Evolutionary conservation across 2,113 vertebrate species (phyloP).

Genomic region (Leuciscus idus): DNA sequence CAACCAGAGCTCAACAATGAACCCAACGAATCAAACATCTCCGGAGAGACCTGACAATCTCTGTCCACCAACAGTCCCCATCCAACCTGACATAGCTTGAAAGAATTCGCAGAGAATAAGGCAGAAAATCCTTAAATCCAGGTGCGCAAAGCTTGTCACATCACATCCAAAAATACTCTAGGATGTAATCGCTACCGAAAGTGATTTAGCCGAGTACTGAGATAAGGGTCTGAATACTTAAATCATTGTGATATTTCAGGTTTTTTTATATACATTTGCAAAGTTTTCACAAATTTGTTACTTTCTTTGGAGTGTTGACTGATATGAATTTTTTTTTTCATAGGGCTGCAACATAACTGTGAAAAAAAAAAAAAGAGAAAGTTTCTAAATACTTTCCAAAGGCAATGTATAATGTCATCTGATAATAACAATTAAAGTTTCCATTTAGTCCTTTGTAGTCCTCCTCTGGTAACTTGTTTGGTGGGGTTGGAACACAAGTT

Average conservation of each 20-base stretch:
- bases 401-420: not conserved
- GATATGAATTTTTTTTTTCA: not conserved
- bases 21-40: not conserved
- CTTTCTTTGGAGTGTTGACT: not conserved
- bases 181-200: not conserved
- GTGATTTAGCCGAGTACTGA: not conserved
- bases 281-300: not conserved
- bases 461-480: conserved; percentile 38
- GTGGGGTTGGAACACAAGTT: conserved; percentile 22
- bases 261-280: not conserved
- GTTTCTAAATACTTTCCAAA: conserved; percentile 2
- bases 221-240: not conserved
- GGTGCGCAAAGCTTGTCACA: not conserved
- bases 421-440: not conserved
- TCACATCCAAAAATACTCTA: not conserved
- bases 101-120: not conserved
- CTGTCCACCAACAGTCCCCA: not conserved
- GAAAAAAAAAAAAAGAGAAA: not conserved
- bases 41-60: not conserved
- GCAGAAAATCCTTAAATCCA: not conserved
- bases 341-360: not conserved
- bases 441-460: not conserved
- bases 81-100: not conserved
- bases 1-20: not conserved
- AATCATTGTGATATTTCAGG: not conserved